phyloP scores from a whole-genome alignment of 2,113 vertebrate genomes.

The Hypocryptadius cinnamomeus region DNA sequence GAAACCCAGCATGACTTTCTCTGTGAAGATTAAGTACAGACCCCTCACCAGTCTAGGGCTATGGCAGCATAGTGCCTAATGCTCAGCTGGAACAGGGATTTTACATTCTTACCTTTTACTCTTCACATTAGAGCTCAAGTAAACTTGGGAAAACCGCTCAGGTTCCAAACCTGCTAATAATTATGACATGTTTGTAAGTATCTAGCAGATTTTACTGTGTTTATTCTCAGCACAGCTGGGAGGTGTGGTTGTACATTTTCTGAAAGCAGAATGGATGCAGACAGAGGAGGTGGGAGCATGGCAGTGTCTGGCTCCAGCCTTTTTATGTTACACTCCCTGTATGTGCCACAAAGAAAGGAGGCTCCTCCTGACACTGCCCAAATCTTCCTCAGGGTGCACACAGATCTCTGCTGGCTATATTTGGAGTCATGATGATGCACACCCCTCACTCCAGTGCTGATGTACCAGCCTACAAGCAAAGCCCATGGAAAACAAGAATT shows the following conservation, averaged over 20 bases:
- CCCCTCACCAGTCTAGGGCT: background rate
- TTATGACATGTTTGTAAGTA: background rate
- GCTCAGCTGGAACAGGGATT: background rate
- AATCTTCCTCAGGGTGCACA: background rate
- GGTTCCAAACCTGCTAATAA: background rate
- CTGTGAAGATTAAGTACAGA: background rate
- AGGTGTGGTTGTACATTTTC: background rate
- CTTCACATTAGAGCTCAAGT: background rate
- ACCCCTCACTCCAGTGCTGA: background rate
- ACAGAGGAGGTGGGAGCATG: background rate
- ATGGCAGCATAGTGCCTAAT: background rate
- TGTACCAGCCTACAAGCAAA: background rate
- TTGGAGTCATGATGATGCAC: background rate
- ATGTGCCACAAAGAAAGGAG: background rate
- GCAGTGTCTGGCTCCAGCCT: background rate
- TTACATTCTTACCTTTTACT: background rate
- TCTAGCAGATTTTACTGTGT: background rate
- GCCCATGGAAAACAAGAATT: background rate
- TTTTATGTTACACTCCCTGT: background rate
- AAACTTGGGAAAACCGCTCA: background rate
- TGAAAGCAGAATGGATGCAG: background rate
- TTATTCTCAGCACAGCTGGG: fast-evolving
- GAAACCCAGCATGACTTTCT: background rate
- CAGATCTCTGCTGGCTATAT: background rate
- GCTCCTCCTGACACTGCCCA: background rate